A percentile compares a stretch with the other conserved stretches of the same genome.
These are phyloP conservation scores for Mustelus asterias DNA, from an alignment of 2,113 vertebrate species.

Conservation along the genomic window DNA sequence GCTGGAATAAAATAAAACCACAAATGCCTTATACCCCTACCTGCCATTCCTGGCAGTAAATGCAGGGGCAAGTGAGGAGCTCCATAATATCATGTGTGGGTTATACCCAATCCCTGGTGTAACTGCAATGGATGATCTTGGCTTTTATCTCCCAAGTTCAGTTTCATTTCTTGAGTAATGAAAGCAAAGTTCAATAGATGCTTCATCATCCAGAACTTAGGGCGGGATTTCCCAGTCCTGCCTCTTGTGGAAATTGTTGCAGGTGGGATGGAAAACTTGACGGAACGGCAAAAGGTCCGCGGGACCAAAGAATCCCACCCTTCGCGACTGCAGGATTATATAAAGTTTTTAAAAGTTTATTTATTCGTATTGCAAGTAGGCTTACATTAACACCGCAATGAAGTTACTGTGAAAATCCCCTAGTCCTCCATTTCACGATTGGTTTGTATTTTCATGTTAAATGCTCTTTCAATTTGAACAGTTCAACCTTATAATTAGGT, in stretches of 20 bases:
- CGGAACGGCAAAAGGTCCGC: too few species aligned
- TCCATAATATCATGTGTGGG: background rate
- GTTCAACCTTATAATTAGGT: background rate
- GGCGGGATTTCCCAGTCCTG: too few species aligned
- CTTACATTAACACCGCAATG: too few species aligned
- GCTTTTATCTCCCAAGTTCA: background rate
- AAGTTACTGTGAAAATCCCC: too few species aligned
- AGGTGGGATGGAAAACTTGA: too few species aligned
- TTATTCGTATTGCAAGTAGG: too few species aligned
- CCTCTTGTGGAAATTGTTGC: too few species aligned
- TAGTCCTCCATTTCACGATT: background rate
- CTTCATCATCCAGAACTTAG: background rate
- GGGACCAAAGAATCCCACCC: too few species aligned
- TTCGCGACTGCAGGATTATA: background rate
- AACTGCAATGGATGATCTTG: background rate
- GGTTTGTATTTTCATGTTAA: background rate
- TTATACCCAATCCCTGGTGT: too few species aligned
- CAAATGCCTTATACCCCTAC: too few species aligned
- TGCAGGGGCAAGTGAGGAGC: background rate
- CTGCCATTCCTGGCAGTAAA: background rate
- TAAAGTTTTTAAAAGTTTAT: too few species aligned
- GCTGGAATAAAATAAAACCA: background rate
- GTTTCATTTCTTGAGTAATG: background rate
- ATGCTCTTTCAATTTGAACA: background rate
- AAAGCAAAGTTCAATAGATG: background rate